Base-by-base conservation (phyloP, 2,797 vertebrate species). In the Zalophus californianus region DNA sequence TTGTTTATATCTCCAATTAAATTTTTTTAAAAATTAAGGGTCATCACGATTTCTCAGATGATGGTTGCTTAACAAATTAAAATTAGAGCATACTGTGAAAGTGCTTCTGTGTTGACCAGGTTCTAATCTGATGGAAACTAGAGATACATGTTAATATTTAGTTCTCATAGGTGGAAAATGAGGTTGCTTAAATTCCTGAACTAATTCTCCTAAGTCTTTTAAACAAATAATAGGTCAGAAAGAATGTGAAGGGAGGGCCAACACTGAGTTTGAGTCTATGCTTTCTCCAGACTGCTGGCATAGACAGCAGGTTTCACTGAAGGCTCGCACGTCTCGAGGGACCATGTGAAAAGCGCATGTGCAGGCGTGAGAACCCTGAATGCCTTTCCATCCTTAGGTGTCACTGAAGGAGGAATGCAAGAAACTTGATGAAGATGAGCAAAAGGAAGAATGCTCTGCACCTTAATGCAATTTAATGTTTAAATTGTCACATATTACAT, bases 31-130 rank as follows among this genome's bases (percentile, higher is more conserved):
- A 95, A 92, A 75, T 88, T 15, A 79, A 60, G 38, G 0, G 3
- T 96, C 12, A 41, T 96, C n/a, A 1, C 75, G 2, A 91, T 96
- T 96, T 50, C 23, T 96, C 79, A 35, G 2, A n/a, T 96, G 83
- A 86, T 77, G 79, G 38, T 38, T 93, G 38, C 64, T 54, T 58
- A 56, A 62, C 20, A 91, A 80, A 87, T 90, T 60, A 91, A 82
- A 91, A 68, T 93, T 58, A 73, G 70, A 94, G 41, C 44, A 66
- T 50, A 64, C 29, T 75, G 2, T 88, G 73, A 84, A 89, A 68
- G 29, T 48, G 64, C 32, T 73, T 77, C 23, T 80, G 21, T 68
- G 38, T 58, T 97, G 75, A n/a, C 56, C 79, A 48, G 86, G 56
- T 93, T 78, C 68, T 64, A 90, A 89, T 73, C 80, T 50, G 82